A percentile compares a stretch with the other conserved stretches of the same genome.
phyloP scores from a whole-genome alignment of 2,113 vertebrate genomes.

The Parus major region DNA sequence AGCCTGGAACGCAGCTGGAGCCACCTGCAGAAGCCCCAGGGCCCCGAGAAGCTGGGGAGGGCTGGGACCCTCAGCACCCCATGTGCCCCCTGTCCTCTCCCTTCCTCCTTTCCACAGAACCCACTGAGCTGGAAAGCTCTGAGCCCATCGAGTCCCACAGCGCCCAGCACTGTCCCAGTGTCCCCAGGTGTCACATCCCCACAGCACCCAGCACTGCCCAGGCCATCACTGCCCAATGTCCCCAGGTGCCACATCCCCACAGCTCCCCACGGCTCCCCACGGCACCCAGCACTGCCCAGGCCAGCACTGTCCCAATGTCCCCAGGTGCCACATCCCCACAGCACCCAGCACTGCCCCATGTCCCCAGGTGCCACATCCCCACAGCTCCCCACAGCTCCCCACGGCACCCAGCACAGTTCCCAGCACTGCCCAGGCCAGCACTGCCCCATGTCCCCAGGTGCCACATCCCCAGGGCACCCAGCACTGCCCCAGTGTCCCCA shows the following conservation, averaged over 20 bases:
- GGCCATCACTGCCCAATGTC: too few species aligned
- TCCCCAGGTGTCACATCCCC: background rate
- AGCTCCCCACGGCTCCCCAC: too few species aligned
- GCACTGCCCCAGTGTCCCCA: too few species aligned
- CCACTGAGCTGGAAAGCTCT: background rate
- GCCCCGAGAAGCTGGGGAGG: background rate
- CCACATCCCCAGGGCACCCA: too few species aligned
- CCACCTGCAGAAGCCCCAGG: background rate
- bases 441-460: too few species aligned
- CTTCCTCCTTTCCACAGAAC: background rate
- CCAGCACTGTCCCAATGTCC: too few species aligned
- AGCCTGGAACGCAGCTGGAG: background rate
- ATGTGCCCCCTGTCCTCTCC: background rate
- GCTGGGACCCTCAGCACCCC: background rate
- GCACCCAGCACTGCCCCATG: background rate
- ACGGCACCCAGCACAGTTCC: too few species aligned
- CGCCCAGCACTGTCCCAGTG: background rate
- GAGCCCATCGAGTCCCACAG: rapidly evolving
- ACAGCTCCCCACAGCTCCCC: background rate
- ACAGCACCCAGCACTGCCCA: too few species aligned
- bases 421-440: too few species aligned
- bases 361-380: background rate
- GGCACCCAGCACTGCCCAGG: too few species aligned
- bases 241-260: background rate
- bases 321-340: too few species aligned